phyloP scores from a whole-genome alignment of 2,113 vertebrate species.

The Lophius piscatorius region DNA sequence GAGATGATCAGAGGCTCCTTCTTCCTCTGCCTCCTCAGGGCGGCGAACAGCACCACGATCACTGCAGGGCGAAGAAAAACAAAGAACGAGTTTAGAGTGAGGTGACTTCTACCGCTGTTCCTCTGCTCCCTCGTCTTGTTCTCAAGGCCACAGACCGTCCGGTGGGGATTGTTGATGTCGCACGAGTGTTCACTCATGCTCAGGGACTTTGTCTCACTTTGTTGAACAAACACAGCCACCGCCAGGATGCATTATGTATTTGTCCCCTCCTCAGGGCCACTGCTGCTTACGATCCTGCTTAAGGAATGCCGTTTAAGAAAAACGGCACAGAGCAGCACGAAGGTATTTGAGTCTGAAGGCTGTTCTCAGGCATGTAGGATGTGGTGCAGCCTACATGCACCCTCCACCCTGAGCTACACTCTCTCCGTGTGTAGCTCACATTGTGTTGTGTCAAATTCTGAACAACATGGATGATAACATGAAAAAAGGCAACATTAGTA shows the following conservation, averaged over 20 bases:
- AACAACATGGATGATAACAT: too few species aligned
- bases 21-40: slow-evolving; percentile 90
- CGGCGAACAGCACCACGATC: slow-evolving; percentile 93
- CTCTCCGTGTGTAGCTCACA: too few species aligned
- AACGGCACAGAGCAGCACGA: too few species aligned
- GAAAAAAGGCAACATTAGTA: too few species aligned
- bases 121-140: slow-evolving; percentile 32
- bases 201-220: slow-evolving; percentile 57
- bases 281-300: slow-evolving; percentile 36
- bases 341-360: too few species aligned
- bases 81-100: slow-evolving; percentile 33
- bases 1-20: slow-evolving; percentile 98
- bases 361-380: too few species aligned
- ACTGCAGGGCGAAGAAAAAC: slow-evolving; percentile 72
- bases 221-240: slow-evolving; percentile 40
- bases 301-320: slow-evolving; percentile 21
- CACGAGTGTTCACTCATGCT: slow-evolving; percentile 58
- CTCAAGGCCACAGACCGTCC: slow-evolving; percentile 40
- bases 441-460: too few species aligned
- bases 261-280: slow-evolving; percentile 29
- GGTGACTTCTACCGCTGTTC: slow-evolving; percentile 44
- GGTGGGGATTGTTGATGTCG: slow-evolving; percentile 42
- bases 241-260: slow-evolving; percentile 57
- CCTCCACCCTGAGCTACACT: too few species aligned
- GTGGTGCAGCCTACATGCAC: too few species aligned